Evolutionary conservation across 2,113 vertebrate genomes (phyloP).

Genomic region (Bolborhynchus lineola): DNA sequence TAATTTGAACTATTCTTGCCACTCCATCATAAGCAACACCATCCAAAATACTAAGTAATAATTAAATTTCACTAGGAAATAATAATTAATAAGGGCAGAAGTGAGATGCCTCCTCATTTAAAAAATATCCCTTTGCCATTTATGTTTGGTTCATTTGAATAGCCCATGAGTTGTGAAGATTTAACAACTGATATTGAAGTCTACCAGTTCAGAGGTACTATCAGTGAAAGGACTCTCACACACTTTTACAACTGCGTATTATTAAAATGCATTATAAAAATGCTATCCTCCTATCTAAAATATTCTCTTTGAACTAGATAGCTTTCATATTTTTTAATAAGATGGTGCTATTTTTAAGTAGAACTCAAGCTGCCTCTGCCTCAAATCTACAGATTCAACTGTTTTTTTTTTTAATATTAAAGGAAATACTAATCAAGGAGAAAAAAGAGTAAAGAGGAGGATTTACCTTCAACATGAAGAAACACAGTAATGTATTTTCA

Average conservation of each 20-base stretch:
- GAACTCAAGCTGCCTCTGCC: neutral
- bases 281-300: neutral
- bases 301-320: constrained; percentile 19
- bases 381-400: neutral
- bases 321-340: constrained; percentile 12
- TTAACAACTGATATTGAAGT: constrained; percentile 20
- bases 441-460: neutral
- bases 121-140: constrained; percentile 30
- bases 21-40: neutral
- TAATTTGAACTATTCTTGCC: neutral
- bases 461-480: neutral
- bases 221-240: neutral
- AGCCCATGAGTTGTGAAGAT: neutral
- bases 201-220: neutral
- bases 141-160: neutral
- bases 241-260: neutral
- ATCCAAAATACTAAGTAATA: neutral
- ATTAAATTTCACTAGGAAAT: constrained; percentile 35
- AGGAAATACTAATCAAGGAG: neutral
- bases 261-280: constrained; percentile 26
- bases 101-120: constrained; percentile 22
- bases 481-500: neutral
- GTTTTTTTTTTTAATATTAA: neutral
- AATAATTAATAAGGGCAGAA: constrained; percentile 41
- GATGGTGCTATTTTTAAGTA: neutral